phyloP scores from a whole-genome alignment of 2,797 vertebrate genomes.

The Pseudomugil tenellus region DNA sequence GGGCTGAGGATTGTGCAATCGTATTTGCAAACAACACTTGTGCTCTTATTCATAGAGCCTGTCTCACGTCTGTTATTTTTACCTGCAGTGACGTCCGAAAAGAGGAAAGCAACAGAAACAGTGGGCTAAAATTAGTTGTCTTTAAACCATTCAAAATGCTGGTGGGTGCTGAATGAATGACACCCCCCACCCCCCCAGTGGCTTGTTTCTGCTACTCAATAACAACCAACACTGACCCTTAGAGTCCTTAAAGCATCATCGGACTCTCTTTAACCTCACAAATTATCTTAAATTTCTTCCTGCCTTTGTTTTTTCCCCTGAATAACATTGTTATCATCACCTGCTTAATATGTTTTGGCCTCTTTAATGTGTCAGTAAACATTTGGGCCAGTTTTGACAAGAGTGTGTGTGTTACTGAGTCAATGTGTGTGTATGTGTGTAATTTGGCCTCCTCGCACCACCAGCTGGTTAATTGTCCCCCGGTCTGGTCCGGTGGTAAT shows the following conservation, averaged over 20 bases:
- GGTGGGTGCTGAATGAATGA: conserved; percentile 54
- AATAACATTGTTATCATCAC: conserved; percentile 32
- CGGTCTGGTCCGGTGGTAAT: conserved; percentile 85
- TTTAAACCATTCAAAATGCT: conserved; percentile 76
- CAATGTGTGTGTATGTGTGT: conserved; percentile 67
- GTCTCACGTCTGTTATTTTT: conserved; percentile 81
- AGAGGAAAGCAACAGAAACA: conserved; percentile 85
- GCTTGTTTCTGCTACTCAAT: conserved; percentile 68
- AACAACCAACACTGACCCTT: conserved; percentile 45
- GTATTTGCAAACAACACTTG: conserved; percentile 87
- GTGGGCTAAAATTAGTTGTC: conserved; percentile 82
- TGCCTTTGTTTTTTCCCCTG: conserved; percentile 17
- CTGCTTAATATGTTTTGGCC: conserved; percentile 16
- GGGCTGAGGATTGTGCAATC: conserved; percentile 83
- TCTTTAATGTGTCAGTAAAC: conserved; percentile 23
- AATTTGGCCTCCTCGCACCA: conserved; percentile 80
- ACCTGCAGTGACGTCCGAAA: conserved; percentile 78
- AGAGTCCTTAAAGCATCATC: conserved; percentile 45
- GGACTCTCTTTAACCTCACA: conserved; percentile 48
- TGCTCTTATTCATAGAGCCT: conserved; percentile 78
- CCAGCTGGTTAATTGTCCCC: conserved; percentile 90
- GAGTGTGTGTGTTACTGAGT: conserved; percentile 38
- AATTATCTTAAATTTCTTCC: background rate
- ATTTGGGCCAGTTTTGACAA: conserved; percentile 37
- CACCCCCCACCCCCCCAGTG: conserved; percentile 52